Evolutionary conservation across 1,140 invertebrate species (phyloP), one percentile per base, ranked within the genome.

Genomic region (Venustaconcha ellipsiformis): DNA sequence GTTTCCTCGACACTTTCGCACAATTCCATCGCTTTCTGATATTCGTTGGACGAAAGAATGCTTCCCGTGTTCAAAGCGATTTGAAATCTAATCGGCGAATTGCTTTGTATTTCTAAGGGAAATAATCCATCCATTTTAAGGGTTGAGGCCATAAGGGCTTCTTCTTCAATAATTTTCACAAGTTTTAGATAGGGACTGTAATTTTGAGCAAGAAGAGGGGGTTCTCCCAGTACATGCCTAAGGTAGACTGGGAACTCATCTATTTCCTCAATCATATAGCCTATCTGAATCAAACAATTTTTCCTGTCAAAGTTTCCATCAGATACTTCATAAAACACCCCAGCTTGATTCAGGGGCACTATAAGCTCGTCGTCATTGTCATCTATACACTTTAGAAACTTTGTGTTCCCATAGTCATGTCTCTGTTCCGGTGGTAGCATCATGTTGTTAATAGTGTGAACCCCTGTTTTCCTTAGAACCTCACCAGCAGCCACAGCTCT

Each of bases 291-390:
- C 4, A 77, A 70, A 60, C 63, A 48, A 58, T 77, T 77, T 37
- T 68, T 66, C 48, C 68, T 67, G 70, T 72, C 57, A 60, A 77
- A 71, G 13, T 72, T 72, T 5, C 75, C 75, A 60, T 77, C 75
- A 3, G 75, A 77, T 12, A 77, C 75, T 57, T 77, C 75, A 37
- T 77, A 77, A 68, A 72, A 77, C 37, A 77, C n/a, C 20, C 75
- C 75, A 14, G 70, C 30, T 56, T 77, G 75, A 18, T 30, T 20
- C 0, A 77, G 23, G 14, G 75, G 70, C 20, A 77, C 64, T 37
- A 67, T 68, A 37, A 77, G 18, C 56, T 77, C 75, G 17, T 57
- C 18, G 65, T 72, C 75, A 18, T 71, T 77, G 58, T 72, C 70
- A 56, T 77, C 75, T 12, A 77, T 72, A 30, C 75, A 77, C 55